Base-by-base conservation (phyloP, 2,113 vertebrate species). In the Bolborhynchus lineola region DNA sequence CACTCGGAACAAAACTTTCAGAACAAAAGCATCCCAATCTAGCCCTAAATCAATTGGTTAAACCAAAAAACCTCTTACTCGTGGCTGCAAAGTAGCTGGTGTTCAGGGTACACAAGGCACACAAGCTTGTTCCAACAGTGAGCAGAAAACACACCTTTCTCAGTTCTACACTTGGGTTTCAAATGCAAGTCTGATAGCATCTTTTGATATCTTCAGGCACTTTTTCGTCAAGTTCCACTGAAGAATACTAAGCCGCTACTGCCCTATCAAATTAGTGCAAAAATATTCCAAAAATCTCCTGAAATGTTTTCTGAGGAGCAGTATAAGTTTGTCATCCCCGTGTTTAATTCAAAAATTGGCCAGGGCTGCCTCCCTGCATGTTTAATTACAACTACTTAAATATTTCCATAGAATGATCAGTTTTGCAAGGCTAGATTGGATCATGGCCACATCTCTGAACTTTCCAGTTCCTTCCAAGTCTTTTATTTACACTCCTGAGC, bases 401-500 rank as follows among this genome's bases (percentile, higher is more conserved):
- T 37, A 50, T 79, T 83, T 82, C 41, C 23, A 31, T 37, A 65
- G 55, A 67, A 90, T 86, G 33, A 78, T 63, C 11, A 14, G 31
- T 52, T 88, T 82, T 80, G 29, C 72, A 88, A 90, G 37, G 35
- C 60, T 91, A 25, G 4, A 44, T 77, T 63, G 63, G 46, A 65
- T 24, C 12, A 2, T 75, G 60, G 31, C 13, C 72, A 83, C 9
- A 10, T 33, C 16, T 78, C 53, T 77, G 42, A 95, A 52, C 72
- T 68, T 93, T 57, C 46, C 59, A 59, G 44, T 67, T 96, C 49
- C 55, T 82, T 91, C 47, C 55, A 0, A 80, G 15, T 29, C 67
- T 92, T 88, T 63, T 82, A 72, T 93, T 95, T 94, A 93, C 41
- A 69, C 77, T 86, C 67, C n/a, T 80, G 50, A 81, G 70, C 64